Evolutionary conservation across 2,113 vertebrate species (phyloP).

Genomic region (Athene noctua): DNA sequence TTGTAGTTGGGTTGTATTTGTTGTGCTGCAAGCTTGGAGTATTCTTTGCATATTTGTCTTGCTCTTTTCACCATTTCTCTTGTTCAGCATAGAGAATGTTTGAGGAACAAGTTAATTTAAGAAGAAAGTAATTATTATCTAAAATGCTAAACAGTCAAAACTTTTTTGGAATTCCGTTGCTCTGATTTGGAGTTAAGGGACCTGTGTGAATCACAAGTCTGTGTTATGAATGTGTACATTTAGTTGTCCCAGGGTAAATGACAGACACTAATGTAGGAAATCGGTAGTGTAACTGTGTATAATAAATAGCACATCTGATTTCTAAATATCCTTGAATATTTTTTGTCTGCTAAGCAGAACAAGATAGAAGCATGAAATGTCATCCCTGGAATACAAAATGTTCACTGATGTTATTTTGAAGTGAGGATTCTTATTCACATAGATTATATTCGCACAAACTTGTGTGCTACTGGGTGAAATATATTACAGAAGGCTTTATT

Average conservation of each 20-base stretch:
- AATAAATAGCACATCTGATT: not conserved
- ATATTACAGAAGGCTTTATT: not conserved
- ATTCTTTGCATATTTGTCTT: not conserved
- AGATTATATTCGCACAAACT: not conserved
- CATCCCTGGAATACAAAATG: not conserved
- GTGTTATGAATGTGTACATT: not conserved
- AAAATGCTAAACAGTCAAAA: not conserved
- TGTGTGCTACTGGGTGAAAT: not conserved
- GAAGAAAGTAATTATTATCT: not conserved
- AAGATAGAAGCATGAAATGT: not conserved
- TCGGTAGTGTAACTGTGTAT: not conserved
- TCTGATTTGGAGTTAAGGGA: not conserved
- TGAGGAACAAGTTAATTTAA: not conserved
- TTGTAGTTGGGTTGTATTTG: not conserved
- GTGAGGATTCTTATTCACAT: not conserved
- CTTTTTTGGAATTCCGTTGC: not conserved
- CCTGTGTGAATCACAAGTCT: not conserved
- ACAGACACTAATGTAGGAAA: not conserved
- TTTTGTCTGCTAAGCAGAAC: not conserved
- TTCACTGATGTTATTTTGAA: not conserved
- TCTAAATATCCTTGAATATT: not conserved
- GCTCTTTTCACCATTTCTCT: not conserved
- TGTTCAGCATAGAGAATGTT: not conserved
- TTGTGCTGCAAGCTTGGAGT: not conserved
- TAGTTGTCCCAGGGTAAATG: not conserved